Evolutionary conservation across 2,113 vertebrate species (phyloP), one percentile per base, ranked within the genome.

Genomic region (Entomyzon cyanotis): DNA sequence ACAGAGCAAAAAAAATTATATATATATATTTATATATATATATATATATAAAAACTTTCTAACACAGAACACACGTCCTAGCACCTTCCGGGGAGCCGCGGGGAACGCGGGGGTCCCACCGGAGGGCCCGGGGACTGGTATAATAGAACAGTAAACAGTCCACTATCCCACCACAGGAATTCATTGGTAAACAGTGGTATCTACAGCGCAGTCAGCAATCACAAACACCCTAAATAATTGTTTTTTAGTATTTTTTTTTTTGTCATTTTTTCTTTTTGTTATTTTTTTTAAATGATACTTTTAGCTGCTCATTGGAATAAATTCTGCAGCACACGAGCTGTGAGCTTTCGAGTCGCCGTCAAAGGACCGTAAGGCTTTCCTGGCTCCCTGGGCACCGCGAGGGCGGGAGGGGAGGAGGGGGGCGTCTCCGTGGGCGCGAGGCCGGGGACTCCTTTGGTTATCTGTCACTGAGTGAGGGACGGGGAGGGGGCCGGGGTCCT

Each of bases 111-210:
- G 98, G 87, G 93, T 97, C 98, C 98, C 97, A 97, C 98, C 97
- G 97, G 96, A 98, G 98, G 98, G 98, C 98, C 98, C 98, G 98
- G 98, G 98, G 98, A 98, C 97, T 98, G 99, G 98, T 98, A 98
- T 98, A 99, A 99, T 98, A 98, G 98, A 98, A 99, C 98, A 99
- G 99, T 99, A 99, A 99, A 99, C 98, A 98, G 98, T 98, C 98
- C 98, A 99, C 98, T 98, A 99, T 98, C 99, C 99, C 98, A 99
- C 98, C 98, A 99, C 99, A 99, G 98, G 98, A 98, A 98, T 98
- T 98, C 98, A 99, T 99, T 98, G 98, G 99, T 99, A 99, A 99
- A 99, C 98, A 98, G 98, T 99, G 99, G 99, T 98, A 98, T 99
- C 98, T 99, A 99, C 97, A 97, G 98, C 98, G 99, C 99, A 98